A percentile compares a stretch with the other conserved stretches of the same genome.
Conservation (phyloP, 2,888 invertebrate species). For the Trichogramma dendrolimi region DNA sequence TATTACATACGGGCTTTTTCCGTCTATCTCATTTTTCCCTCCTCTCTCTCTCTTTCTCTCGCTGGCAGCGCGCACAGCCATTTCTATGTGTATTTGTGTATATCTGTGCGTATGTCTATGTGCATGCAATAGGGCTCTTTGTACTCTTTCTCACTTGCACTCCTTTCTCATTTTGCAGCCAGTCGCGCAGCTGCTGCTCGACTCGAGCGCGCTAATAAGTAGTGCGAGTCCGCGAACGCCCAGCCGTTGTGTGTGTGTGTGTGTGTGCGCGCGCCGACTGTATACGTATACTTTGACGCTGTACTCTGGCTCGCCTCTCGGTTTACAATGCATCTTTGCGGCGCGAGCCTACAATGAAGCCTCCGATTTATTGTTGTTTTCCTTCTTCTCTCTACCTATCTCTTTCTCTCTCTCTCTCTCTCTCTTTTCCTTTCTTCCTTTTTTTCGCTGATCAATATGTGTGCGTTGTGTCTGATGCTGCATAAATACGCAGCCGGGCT, state of each 20-base stretch:
- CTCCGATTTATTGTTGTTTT: background rate
- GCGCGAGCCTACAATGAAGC: no score
- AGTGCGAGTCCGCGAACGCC: constrained; percentile 19
- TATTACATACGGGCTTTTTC: background rate
- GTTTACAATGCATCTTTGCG: no score
- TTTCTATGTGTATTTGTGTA: background rate
- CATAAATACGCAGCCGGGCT: no score
- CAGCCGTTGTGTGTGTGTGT: background rate
- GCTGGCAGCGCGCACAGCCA: background rate
- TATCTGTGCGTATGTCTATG: constrained; percentile 7
- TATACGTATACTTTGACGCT: no score
- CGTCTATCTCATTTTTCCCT: background rate
- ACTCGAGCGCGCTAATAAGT: constrained; percentile 20
- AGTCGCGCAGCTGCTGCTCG: background rate
- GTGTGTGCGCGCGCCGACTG: no score
- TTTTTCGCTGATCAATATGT: no score
- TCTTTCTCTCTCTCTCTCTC: constrained; percentile 1
- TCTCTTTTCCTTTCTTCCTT: background rate
- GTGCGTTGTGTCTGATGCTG: no score
- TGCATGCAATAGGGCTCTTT: background rate
- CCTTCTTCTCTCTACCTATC: background rate
- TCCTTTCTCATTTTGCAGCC: constrained; percentile 1
- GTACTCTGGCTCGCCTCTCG: no score
- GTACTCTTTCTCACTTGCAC: background rate
- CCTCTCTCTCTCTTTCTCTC: constrained; percentile 11